phyloP scores from a whole-genome alignment of 1,140 invertebrate genomes.

The Cepaea nemoralis region DNA sequence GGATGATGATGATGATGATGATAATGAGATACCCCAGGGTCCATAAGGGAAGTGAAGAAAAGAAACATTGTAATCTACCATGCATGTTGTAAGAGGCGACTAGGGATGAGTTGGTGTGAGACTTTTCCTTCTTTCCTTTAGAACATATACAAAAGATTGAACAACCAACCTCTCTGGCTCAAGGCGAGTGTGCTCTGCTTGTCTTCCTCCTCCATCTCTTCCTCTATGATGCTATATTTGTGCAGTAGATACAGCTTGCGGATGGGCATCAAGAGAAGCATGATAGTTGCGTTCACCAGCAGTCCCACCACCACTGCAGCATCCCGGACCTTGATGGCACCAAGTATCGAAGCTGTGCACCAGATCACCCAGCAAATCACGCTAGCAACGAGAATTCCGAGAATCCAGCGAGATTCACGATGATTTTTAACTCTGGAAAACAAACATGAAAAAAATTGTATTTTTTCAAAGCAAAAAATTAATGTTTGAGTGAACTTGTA shows the following conservation, averaged over 20 bases:
- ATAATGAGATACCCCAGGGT: too few species aligned
- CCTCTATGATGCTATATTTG: conserved; percentile 57
- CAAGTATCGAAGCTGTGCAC: conserved; percentile 70
- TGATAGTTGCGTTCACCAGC: conserved; percentile 66
- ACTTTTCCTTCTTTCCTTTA: too few species aligned
- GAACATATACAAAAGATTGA: too few species aligned
- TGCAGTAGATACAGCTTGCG: conserved; percentile 71
- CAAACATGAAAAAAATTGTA: not conserved
- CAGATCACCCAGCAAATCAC: conserved; percentile 72
- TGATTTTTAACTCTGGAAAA: conserved; percentile 55
- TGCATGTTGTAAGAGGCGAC: too few species aligned
- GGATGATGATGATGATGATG: too few species aligned
- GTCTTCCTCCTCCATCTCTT: conserved; percentile 58
- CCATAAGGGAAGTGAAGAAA: too few species aligned
- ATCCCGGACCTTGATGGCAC: conserved; percentile 65
- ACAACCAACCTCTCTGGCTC: conserved; percentile 26
- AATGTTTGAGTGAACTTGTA: too few species aligned
- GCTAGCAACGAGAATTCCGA: conserved; percentile 68
- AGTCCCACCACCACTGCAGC: conserved; percentile 69
- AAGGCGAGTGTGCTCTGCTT: not conserved
- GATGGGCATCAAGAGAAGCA: conserved; percentile 69
- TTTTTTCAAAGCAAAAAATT: too few species aligned
- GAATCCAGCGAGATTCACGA: conserved; percentile 72
- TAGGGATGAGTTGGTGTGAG: too few species aligned
- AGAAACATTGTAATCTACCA: too few species aligned